These are phyloP conservation scores for Hirudinaria manillensis DNA, from an alignment of 2,888 invertebrate genomes.

Conservation along the genomic window DNA sequence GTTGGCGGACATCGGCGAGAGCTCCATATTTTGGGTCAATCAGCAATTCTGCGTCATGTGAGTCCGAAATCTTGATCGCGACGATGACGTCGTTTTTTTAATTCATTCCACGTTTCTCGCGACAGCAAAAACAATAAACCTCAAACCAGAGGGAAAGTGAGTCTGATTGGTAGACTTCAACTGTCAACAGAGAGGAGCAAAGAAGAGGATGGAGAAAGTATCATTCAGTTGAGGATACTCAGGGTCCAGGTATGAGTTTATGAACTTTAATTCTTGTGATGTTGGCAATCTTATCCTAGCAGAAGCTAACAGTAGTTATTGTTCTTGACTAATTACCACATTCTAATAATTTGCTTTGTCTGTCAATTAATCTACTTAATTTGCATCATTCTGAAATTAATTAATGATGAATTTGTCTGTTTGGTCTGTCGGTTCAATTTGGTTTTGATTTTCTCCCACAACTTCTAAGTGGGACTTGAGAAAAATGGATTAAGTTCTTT, in stretches of 20 bases:
- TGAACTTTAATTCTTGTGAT: background rate
- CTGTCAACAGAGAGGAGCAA: constrained; percentile 88
- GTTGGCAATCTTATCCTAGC: background rate
- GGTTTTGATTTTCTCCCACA: too few species aligned
- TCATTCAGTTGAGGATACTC: constrained; percentile 88
- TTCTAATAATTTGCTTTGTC: too few species aligned
- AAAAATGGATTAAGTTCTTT: background rate
- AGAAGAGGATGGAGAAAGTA: constrained; percentile 96
- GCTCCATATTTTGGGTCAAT: constrained; percentile 90
- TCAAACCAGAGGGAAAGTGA: constrained; percentile 89
- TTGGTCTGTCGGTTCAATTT: too few species aligned
- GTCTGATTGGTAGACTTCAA: constrained; percentile 89
- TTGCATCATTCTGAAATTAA: too few species aligned
- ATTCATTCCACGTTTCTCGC: background rate
- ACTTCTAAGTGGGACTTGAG: too few species aligned
- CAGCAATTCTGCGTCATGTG: constrained; percentile 82
- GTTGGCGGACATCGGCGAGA: constrained; percentile 87
- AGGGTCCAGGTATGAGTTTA: constrained; percentile 66
- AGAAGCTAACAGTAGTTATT: too few species aligned
- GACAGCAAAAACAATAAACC: constrained; percentile 84
- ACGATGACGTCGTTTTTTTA: background rate
- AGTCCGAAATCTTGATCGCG: constrained; percentile 47
- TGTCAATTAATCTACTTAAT: too few species aligned
- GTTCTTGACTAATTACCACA: too few species aligned
- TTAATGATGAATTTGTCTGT: too few species aligned